phyloP scores from a whole-genome alignment of 1,140 invertebrate species.

The Choristoneura fumiferana region DNA sequence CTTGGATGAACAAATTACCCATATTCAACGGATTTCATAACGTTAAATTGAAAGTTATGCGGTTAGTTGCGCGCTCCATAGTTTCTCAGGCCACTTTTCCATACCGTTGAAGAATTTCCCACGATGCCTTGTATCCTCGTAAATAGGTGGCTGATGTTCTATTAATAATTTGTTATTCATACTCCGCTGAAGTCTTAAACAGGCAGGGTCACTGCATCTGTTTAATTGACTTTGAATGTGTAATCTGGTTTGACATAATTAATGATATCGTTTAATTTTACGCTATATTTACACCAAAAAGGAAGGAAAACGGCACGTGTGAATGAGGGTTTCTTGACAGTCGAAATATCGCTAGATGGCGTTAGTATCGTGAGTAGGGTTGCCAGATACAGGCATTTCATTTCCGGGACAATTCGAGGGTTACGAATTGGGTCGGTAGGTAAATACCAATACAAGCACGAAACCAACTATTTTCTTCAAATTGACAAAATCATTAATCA shows the following conservation, averaged over 20 bases:
- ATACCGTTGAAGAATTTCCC: conserved; percentile 14
- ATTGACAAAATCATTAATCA: too few species aligned
- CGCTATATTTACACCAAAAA: not conserved
- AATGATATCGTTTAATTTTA: too few species aligned
- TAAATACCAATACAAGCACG: too few species aligned
- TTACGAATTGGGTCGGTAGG: too few species aligned
- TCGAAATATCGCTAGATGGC: too few species aligned
- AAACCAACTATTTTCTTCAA: too few species aligned
- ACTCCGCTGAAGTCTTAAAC: not conserved
- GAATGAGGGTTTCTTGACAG: too few species aligned
- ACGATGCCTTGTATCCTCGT: conserved; percentile 5
- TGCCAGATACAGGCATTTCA: too few species aligned
- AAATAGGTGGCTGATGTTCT: conserved; percentile 11
- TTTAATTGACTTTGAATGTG: not conserved
- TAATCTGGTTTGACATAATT: too few species aligned
- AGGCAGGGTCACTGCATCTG: not conserved
- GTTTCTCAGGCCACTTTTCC: conserved; percentile 16
- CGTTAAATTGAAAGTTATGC: conserved; percentile 17
- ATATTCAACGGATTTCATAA: conserved; percentile 18
- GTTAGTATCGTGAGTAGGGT: too few species aligned
- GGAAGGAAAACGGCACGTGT: too few species aligned
- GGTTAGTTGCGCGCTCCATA: conserved; percentile 4
- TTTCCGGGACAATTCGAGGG: too few species aligned
- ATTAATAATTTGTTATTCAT: conserved; percentile 10
- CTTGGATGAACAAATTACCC: conserved; percentile 10